phyloP scores from a whole-genome alignment of 2,888 invertebrate genomes.

The Caenorhabditis auriculariae region DNA sequence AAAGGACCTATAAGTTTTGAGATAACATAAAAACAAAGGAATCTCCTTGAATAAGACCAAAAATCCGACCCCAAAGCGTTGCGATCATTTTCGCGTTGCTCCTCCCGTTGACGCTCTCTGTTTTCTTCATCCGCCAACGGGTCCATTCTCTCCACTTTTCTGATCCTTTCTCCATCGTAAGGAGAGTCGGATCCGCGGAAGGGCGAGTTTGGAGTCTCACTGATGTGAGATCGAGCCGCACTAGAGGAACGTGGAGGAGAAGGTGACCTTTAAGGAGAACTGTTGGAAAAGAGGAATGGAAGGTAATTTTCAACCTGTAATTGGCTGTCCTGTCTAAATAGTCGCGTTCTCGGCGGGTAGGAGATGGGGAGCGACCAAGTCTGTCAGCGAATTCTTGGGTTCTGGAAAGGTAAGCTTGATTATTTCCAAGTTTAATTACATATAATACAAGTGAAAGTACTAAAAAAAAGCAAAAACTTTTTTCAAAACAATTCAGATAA shows the following conservation, averaged over 20 bases:
- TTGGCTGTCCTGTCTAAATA: neutral
- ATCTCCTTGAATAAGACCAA: no score
- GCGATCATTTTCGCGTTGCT: slow-evolving; percentile 10
- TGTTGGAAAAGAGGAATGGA: neutral
- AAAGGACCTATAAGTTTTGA: no score
- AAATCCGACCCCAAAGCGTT: slow-evolving; percentile 10
- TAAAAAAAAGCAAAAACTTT: neutral
- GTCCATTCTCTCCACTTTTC: slow-evolving; percentile 42
- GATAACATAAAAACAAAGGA: no score
- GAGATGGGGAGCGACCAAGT: slow-evolving; percentile 28
- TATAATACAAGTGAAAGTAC: slow-evolving; percentile 4
- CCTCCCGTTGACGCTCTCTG: slow-evolving; percentile 24
- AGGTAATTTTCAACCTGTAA: neutral
- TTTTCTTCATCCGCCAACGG: slow-evolving; percentile 43
- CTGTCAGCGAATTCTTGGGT: slow-evolving; percentile 42
- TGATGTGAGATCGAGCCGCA: slow-evolving; percentile 25
- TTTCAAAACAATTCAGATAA: slow-evolving; percentile 1
- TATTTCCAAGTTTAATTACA: neutral
- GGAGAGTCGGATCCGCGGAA: slow-evolving; percentile 24
- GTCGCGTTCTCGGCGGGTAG: slow-evolving; percentile 3
- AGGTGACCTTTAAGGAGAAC: slow-evolving; percentile 22
- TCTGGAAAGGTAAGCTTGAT: slow-evolving; percentile 7
- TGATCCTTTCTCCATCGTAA: slow-evolving; percentile 29
- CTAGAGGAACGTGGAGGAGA: slow-evolving; percentile 30
- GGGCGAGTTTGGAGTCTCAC: slow-evolving; percentile 22